Base-by-base conservation (phyloP, 1,140 invertebrate genomes). In the Acromyrmex charruanus region DNA sequence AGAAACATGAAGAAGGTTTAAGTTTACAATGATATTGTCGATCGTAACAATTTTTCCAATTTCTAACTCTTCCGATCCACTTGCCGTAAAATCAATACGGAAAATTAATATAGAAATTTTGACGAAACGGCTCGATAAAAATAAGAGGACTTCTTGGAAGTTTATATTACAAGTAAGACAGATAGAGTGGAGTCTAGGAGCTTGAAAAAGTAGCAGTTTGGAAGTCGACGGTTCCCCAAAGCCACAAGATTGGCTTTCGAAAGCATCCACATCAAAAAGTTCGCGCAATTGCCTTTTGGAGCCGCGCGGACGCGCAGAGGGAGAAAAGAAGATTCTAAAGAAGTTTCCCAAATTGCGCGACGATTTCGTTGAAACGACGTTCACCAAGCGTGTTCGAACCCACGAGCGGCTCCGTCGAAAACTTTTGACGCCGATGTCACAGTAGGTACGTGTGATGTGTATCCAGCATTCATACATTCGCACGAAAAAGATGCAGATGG, bases 401-500 rank as follows among this genome's bases (percentile, higher is more conserved):
- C 75, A 61, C 51, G 82, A 85, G 61, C 75, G 39, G 61, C 61
- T 14, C 25, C 61, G 72, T 65, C 68, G 86, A 51, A 85, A 93
- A 93, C 87, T 72, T 92, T 89, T 91, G 85, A 92, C 88, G 86
- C 85, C 49, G 31, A 75, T 90, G 89, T 91, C 87, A 88, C 82
- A 16, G 68, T 31, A 61, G 59, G 6, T 69, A 66, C 68, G 87
- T 68, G 89, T 87, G 58, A 80, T 81, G 84, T 89, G 87, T 82
- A 92, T 92, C 87, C 87, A 61, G 89, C 87, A 93, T 94, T 94
- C 92, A 93, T 93, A 90, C 93, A 90, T 91, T 93, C 91, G 87
- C 89, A 92, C 87, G 88, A 92, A 90, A 91, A 89, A 91, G 88
- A 93, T 93, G 91, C 94, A 93, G 92, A 94, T 94, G 90, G 87